These are phyloP conservation scores for Triplophysa yarkandensis DNA, from an alignment of 2,797 vertebrate genomes.

Conservation along the genomic window DNA sequence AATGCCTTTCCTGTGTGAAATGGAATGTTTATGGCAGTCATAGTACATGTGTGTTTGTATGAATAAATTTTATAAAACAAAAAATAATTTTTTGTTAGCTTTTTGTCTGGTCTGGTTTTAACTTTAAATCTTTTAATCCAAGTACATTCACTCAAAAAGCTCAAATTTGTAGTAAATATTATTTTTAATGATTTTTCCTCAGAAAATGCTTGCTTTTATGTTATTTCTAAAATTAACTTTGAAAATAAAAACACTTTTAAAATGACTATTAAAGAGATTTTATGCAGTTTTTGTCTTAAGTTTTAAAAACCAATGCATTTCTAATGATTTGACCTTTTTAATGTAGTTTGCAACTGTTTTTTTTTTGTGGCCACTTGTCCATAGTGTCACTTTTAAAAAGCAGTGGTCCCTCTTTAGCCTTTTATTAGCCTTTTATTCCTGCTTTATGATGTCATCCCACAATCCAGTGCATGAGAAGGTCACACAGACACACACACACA, in stretches of 20 bases:
- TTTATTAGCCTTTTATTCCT: slow-evolving; percentile 72
- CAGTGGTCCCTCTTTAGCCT: slow-evolving; percentile 66
- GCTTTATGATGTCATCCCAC: slow-evolving; percentile 73
- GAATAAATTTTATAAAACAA: background rate
- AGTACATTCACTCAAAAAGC: too few relatives aligned
- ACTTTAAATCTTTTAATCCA: too few relatives aligned
- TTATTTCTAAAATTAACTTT: too few relatives aligned
- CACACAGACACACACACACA: slow-evolving; percentile 54
- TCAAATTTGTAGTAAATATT: too few relatives aligned
- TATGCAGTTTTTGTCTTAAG: background rate
- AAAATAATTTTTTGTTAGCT: too few relatives aligned
- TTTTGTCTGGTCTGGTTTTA: too few relatives aligned
- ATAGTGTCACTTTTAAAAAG: slow-evolving; percentile 56
- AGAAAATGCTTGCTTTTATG: slow-evolving; percentile 83
- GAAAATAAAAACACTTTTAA: too few relatives aligned
- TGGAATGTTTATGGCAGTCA: background rate
- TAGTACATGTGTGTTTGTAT: background rate
- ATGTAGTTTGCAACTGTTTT: background rate
- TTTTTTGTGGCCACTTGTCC: slow-evolving; percentile 46
- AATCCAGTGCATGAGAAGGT: slow-evolving; percentile 68
- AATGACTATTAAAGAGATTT: background rate
- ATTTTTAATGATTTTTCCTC: slow-evolving; percentile 55
- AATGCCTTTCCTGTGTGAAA: background rate
- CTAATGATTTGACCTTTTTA: background rate
- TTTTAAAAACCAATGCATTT: too few relatives aligned